Conservation (phyloP, 2,113 vertebrate genomes). For the Dipodomys stephensi region DNA sequence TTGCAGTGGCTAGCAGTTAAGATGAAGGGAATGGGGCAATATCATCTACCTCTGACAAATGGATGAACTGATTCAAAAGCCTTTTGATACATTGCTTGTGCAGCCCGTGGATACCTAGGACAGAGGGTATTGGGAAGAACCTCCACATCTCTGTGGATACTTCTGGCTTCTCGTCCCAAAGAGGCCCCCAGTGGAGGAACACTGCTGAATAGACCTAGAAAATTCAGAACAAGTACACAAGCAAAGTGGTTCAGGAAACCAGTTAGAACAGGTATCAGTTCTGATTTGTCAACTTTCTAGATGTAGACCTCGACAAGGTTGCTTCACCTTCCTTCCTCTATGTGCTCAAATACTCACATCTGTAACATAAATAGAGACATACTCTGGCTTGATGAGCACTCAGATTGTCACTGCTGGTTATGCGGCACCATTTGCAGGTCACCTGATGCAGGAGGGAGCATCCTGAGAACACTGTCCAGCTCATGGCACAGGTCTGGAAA, state of each 20-base stretch:
- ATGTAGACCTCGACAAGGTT: neutral
- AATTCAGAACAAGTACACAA: fast-evolving
- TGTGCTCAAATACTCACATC: neutral
- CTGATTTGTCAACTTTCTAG: neutral
- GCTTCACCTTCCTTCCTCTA: neutral
- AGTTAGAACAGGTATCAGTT: neutral
- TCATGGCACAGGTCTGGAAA: neutral
- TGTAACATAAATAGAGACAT: neutral
- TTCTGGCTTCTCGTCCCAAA: neutral
- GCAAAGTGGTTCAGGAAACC: neutral
- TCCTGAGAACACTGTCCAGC: neutral
- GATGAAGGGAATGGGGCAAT: neutral
- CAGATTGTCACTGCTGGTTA: neutral
- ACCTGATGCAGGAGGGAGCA: neutral
- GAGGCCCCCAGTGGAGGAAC: neutral
- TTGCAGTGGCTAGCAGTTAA: neutral
- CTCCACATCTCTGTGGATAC: neutral
- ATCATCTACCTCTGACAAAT: neutral
- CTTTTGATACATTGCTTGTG: too few species aligned
- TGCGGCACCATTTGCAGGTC: neutral
- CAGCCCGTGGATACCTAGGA: neutral
- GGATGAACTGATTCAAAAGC: neutral
- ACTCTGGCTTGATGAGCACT: neutral
- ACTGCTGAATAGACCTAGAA: neutral
- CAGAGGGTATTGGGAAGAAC: neutral